phyloP scores from a whole-genome alignment of 1,140 invertebrate genomes.

The Pseudomyrmex dendroicus region DNA sequence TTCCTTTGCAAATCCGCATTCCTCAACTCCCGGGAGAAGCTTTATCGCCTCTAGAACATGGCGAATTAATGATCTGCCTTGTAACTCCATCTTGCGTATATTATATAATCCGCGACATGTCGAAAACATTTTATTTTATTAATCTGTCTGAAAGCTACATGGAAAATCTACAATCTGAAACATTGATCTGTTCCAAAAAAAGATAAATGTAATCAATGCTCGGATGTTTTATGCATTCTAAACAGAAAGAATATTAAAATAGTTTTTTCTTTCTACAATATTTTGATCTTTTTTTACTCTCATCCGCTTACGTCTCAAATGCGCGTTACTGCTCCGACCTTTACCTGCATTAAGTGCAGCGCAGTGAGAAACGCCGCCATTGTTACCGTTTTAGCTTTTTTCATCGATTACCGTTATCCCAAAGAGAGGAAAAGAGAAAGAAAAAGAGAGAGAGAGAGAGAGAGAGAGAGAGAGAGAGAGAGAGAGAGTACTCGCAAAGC shows the following conservation, averaged over 20 bases:
- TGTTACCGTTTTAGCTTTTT: conserved; percentile 59
- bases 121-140: conserved; percentile 20
- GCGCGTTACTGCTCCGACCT: conserved; percentile 10
- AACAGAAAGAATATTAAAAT: background rate
- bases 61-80: conserved; percentile 36
- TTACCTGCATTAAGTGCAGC: conserved; percentile 38
- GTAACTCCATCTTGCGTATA: background rate
- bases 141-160: background rate
- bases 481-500: conserved; percentile 39
- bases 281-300: background rate
- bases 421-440: conserved; percentile 16
- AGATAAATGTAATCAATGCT: too few species aligned
- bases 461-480: background rate
- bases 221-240: background rate
- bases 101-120: background rate
- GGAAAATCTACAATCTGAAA: too few species aligned
- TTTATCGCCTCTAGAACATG: background rate
- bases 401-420: conserved; percentile 71
- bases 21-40: background rate
- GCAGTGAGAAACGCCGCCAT: background rate
- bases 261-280: background rate
- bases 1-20: background rate
- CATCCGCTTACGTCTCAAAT: background rate
- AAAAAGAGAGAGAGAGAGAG: conserved; percentile 19
- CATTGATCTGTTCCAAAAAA: background rate